phyloP scores from a whole-genome alignment of 2,888 invertebrate genomes.

The Theretra japonica region DNA sequence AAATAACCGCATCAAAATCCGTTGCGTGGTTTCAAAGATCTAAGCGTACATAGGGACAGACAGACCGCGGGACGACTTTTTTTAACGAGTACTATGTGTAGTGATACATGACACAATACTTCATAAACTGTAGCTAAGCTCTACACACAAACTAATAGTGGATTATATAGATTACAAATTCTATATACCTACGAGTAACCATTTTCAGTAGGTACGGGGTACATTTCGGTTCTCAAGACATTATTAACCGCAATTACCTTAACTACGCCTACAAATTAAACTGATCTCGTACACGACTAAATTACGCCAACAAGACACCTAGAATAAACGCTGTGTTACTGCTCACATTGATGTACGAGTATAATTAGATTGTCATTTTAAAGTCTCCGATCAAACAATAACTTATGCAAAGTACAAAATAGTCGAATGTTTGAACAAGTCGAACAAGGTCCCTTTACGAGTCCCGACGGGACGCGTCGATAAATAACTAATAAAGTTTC shows the following conservation, averaged over 20 bases:
- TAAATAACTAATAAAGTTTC: constrained; percentile 10
- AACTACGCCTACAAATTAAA: neutral
- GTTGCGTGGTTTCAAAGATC: too few relatives aligned
- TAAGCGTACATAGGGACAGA: too few relatives aligned
- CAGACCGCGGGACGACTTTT: too few relatives aligned
- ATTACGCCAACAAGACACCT: neutral
- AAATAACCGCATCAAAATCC: too few relatives aligned
- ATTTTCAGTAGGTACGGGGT: neutral
- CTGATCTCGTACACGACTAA: neutral
- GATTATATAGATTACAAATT: neutral
- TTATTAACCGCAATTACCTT: neutral
- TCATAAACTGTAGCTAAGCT: too few relatives aligned
- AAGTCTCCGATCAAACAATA: too few relatives aligned
- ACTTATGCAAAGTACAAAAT: too few relatives aligned
- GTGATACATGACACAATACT: too few relatives aligned
- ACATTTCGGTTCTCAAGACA: neutral
- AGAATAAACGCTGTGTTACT: neutral
- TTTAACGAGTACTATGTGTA: too few relatives aligned
- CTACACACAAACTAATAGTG: neutral
- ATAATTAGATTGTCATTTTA: neutral
- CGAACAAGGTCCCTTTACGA: neutral
- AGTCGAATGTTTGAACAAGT: neutral
- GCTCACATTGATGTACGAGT: too few relatives aligned
- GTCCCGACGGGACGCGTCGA: neutral
- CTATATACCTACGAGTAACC: neutral